These are phyloP conservation scores for Cyanoramphus novaezelandiae DNA, from an alignment of 2,113 vertebrate genomes.

Conservation along the genomic window DNA sequence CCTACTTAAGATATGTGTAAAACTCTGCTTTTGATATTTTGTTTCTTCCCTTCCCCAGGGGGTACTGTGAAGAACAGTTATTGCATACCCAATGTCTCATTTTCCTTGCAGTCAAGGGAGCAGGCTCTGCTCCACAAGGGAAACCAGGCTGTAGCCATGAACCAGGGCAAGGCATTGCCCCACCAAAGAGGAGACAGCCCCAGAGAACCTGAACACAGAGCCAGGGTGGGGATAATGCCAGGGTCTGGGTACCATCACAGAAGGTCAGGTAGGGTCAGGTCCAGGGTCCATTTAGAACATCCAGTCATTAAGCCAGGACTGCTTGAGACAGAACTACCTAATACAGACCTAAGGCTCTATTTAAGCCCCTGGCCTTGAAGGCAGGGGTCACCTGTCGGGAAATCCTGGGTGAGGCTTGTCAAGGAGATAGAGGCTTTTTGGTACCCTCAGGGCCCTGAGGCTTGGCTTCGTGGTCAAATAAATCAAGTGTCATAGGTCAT, in stretches of 20 bases:
- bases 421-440: not conserved
- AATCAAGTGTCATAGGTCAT: not conserved
- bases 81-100: rapidly evolving
- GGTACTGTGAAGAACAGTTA: not conserved
- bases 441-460: not conserved
- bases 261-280: not conserved
- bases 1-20: not conserved
- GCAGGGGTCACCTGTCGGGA: not conserved
- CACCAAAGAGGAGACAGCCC: not conserved
- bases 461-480: not conserved
- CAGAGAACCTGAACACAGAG: not conserved
- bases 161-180: too few species aligned
- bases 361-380: rapidly evolving
- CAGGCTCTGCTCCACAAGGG: rapidly evolving
- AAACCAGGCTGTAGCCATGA: not conserved
- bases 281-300: too few species aligned
- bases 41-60: not conserved
- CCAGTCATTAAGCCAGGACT: not conserved
- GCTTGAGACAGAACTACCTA: not conserved
- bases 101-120: not conserved
- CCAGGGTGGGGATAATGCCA: not conserved
- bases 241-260: rapidly evolving
- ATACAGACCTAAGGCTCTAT: too few species aligned
- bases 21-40: not conserved
- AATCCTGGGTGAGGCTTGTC: rapidly evolving